phyloP scores from a whole-genome alignment of 2,113 vertebrate genomes.

The Corythaeola cristata region DNA sequence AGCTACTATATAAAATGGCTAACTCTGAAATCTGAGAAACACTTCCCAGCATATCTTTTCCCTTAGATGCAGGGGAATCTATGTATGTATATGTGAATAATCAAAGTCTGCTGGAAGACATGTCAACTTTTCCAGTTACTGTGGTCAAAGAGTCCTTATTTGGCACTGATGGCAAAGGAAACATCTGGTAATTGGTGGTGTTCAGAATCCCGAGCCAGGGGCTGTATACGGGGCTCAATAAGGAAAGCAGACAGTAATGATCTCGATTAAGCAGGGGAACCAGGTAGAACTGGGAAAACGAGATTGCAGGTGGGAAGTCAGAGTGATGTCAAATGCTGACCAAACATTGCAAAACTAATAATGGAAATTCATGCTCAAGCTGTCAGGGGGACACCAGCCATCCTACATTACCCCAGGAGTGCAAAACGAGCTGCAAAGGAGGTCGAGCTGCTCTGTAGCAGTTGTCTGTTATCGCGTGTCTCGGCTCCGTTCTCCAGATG shows the following conservation, averaged over 20 bases:
- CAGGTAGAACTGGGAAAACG: not conserved
- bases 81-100: not conserved
- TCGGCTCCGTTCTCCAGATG: not conserved
- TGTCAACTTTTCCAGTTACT: not conserved
- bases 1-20: not conserved
- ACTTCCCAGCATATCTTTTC: not conserved
- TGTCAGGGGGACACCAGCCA: constrained; percentile 11
- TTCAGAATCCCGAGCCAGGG: not conserved
- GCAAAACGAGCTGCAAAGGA: constrained; percentile 4
- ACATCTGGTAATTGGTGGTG: constrained; percentile 50
- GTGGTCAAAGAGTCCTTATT: not conserved
- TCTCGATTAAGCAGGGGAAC: constrained; percentile 15
- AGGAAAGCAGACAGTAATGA: not conserved
- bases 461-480: not conserved
- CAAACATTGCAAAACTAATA: constrained; percentile 62
- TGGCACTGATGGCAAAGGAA: not conserved
- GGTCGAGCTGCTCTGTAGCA: not conserved
- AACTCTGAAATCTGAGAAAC: not conserved
- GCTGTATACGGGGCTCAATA: not conserved
- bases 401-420: not conserved
- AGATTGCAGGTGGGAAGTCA: not conserved
- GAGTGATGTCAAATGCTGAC: constrained; percentile 11
- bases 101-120: not conserved
- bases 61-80: not conserved
- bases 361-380: constrained; percentile 34